Base-by-base conservation (phyloP, 1,140 invertebrate genomes). In the Diorhabda carinulata region DNA sequence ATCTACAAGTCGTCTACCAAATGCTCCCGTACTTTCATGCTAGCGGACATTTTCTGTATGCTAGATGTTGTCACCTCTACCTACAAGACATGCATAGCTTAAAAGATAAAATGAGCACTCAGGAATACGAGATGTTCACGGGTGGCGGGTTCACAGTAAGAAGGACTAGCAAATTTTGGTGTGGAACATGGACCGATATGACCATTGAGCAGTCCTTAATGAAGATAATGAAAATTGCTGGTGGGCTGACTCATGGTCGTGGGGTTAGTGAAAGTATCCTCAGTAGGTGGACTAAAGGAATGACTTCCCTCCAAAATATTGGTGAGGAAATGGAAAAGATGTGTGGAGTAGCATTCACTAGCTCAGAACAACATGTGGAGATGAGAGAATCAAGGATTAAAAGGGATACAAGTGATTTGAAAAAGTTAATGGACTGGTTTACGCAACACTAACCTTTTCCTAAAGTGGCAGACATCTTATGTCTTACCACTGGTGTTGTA, bases 401-500 rank as follows among this genome's bases (percentile, higher is more conserved):
- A n/a, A n/a, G n/a, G n/a, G n/a, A n/a, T 70, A 68, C 67, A 70
- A 66, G 64, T 62, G 73, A 71, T 58, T 43, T 69, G 8, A 47
- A 65, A 63, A 76, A 70, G 67, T 64, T 73, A 5, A 44, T 68
- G 42, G 66, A 66, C 9, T 80, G 78, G 78, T 78, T 79, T 64
- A 57, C 43, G 57, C 3, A n/a, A 7, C 70, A 76, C 69, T 4
- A 59, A 66, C 74, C 74, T 62, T 78, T 81, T 76, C 74, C 76
- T 67, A 65, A 75, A 63, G 68, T 61, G 5, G 70, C 73, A 43
- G 43, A 76, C 47, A 63, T 81, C 4, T 66, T 79, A 58, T 80
- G 78, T 43, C 68, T 81, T 62, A 70, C 67, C 64, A 72, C 72
- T 59, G 79, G 78, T 63, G 64, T 82, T 9, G 74, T 81, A 68